Conservation (phyloP, 2,113 vertebrate genomes). For the Lethenteron camtschaticum region DNA sequence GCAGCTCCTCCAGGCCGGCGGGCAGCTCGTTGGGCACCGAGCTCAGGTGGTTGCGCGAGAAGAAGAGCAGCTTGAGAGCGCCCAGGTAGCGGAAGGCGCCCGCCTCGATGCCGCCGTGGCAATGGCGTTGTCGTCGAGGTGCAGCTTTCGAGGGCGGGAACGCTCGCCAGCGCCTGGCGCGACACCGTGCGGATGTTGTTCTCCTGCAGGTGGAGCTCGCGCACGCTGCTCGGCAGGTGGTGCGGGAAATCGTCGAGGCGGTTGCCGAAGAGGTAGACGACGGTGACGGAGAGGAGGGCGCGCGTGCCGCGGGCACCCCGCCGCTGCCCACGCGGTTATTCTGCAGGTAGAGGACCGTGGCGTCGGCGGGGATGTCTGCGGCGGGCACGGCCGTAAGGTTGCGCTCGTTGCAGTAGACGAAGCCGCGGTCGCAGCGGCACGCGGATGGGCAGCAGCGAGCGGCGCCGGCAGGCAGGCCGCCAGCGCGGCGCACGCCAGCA, state of each 20-base stretch:
- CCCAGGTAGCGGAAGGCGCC: constrained; percentile 62
- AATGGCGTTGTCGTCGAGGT: constrained; percentile 77
- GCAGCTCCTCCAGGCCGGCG: constrained; percentile 61
- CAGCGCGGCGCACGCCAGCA: constrained; percentile 17
- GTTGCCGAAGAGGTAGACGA: constrained; percentile 81
- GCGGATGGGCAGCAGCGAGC: constrained; percentile 37
- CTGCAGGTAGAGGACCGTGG: constrained; percentile 72
- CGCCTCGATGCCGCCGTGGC: constrained; percentile 76
- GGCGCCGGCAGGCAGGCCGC: constrained; percentile 12
- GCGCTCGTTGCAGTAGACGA: constrained; percentile 85
- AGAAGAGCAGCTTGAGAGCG: constrained; percentile 46
- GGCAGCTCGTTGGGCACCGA: constrained; percentile 63
- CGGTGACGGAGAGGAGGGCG: constrained; percentile 31
- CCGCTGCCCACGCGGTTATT: constrained; percentile 78
- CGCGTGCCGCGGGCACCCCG: constrained; percentile 45
- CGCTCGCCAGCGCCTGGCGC: constrained; percentile 39
- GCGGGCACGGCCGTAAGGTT: constrained; percentile 62
- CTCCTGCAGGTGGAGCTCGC: constrained; percentile 78
- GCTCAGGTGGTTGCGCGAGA: constrained; percentile 74
- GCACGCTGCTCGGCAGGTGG: constrained; percentile 45
- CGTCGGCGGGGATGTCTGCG: constrained; percentile 37
- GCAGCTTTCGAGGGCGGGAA: constrained; percentile 65
- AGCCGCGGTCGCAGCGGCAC: constrained; percentile 63
- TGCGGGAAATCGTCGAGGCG: constrained; percentile 57
- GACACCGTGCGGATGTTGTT: constrained; percentile 65